These are phyloP conservation scores for Phrynocephalus guinanensis DNA, from an alignment of 2,797 vertebrate species.

Conservation along the genomic window DNA sequence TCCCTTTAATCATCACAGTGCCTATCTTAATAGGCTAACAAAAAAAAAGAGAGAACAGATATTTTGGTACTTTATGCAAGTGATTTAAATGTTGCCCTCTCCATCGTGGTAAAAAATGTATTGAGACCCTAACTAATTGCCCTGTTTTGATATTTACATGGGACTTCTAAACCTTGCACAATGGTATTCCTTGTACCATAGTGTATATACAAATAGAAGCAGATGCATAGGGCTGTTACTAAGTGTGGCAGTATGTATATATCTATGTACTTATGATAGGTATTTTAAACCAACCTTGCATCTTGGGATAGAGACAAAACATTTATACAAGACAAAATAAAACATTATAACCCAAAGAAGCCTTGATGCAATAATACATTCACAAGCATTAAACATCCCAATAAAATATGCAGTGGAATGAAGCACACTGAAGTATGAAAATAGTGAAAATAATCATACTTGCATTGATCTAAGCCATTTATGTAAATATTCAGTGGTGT, in stretches of 20 bases:
- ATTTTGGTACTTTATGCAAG: neutral
- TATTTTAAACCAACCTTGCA: neutral
- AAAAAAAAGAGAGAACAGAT: neutral
- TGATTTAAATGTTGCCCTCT: no score
- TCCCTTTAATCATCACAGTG: constrained; percentile 26
- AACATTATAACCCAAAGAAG: no score
- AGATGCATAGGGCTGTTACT: neutral
- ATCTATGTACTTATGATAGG: neutral
- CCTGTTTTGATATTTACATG: neutral
- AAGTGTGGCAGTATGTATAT: neutral
- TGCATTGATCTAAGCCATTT: constrained; percentile 29
- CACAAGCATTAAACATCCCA: no score
- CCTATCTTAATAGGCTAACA: neutral
- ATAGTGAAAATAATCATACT: no score
- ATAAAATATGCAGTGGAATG: no score
- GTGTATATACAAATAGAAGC: neutral
- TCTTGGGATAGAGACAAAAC: neutral
- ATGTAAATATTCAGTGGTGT: neutral
- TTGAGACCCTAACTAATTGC: neutral
- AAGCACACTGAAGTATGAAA: no score
- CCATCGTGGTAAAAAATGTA: neutral
- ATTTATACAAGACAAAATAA: neutral
- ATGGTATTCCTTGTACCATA: neutral
- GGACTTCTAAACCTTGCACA: neutral
- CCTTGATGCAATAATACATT: no score